Evolutionary conservation across 1,140 invertebrate genomes (phyloP).

Genomic region (Mactra quadrangularis): DNA sequence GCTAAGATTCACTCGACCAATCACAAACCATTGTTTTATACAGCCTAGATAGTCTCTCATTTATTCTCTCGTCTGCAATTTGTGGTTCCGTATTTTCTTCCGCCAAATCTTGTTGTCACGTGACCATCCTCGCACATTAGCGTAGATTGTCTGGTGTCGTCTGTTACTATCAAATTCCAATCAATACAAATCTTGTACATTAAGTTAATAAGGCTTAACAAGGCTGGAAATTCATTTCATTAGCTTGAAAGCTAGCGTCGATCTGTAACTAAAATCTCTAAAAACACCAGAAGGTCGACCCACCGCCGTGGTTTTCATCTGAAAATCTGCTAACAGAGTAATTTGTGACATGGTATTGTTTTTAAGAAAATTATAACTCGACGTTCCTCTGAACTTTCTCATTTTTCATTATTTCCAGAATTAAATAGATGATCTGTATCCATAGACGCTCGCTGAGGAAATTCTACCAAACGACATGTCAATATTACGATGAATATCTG

Average conservation of each 20-base stretch:
- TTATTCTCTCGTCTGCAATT: neutral
- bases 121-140: constrained; percentile 57
- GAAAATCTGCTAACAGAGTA: constrained; percentile 43
- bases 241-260: constrained; percentile 51
- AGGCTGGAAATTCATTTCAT: constrained; percentile 61
- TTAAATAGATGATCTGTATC: constrained; percentile 23
- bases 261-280: constrained; percentile 17
- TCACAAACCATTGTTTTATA: constrained; percentile 25
- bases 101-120: constrained; percentile 36
- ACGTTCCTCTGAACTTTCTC: constrained; percentile 45
- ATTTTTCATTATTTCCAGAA: constrained; percentile 42
- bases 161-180: constrained; percentile 60
- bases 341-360: constrained; percentile 62
- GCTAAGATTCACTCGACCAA: constrained; percentile 30
- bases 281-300: constrained; percentile 59
- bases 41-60: constrained; percentile 7
- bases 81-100: constrained; percentile 25
- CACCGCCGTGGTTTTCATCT: constrained; percentile 43
- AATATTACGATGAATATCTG: no score
- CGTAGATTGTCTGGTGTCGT: constrained; percentile 55
- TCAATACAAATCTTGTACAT: constrained; percentile 58
- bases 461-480: no score
- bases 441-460: neutral
- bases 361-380: constrained; percentile 59
- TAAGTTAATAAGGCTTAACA: constrained; percentile 61